Percentiles rank a stretch among this genome's conserved stretches.
phyloP scores from a whole-genome alignment of 2,113 vertebrate species.

The Dicrurus megarhynchus region DNA sequence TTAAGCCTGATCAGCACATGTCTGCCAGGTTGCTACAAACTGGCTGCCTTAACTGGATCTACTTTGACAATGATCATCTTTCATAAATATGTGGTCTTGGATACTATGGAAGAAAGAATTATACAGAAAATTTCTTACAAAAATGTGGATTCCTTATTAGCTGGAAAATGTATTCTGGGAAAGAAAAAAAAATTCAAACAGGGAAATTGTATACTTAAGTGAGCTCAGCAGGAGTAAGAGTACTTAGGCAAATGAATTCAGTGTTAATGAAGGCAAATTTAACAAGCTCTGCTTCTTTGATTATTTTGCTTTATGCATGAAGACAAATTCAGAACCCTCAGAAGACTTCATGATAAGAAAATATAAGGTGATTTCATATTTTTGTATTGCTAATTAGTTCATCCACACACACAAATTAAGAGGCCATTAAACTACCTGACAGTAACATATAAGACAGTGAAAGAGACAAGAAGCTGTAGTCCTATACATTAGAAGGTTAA shows the following conservation, averaged over 20 bases:
- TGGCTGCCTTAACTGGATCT: background rate
- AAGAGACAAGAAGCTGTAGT: background rate
- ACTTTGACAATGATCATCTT: background rate
- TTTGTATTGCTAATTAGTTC: conserved; percentile 57
- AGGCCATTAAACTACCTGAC: background rate
- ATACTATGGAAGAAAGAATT: background rate
- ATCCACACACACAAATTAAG: conserved; percentile 63
- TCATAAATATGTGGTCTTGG: background rate
- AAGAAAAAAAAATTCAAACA: background rate
- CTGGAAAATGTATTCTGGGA: conserved; percentile 8
- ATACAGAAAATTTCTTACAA: background rate
- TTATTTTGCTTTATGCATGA: conserved; percentile 46
- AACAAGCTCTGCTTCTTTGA: conserved; percentile 54
- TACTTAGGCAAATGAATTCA: conserved; percentile 62
- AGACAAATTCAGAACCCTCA: conserved; percentile 45
- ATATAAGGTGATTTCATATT: conserved; percentile 53
- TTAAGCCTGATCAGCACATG: background rate
- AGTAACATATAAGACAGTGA: background rate
- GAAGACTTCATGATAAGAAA: conserved; percentile 40
- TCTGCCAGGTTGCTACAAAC: background rate
- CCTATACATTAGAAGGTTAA: background rate
- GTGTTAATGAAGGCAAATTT: conserved; percentile 59
- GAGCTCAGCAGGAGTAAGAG: conserved; percentile 52
- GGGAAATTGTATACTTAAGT: background rate
- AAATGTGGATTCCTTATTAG: background rate